Evolutionary conservation across 2,113 vertebrate species (phyloP).

Genomic region (Chrysemys picta): DNA sequence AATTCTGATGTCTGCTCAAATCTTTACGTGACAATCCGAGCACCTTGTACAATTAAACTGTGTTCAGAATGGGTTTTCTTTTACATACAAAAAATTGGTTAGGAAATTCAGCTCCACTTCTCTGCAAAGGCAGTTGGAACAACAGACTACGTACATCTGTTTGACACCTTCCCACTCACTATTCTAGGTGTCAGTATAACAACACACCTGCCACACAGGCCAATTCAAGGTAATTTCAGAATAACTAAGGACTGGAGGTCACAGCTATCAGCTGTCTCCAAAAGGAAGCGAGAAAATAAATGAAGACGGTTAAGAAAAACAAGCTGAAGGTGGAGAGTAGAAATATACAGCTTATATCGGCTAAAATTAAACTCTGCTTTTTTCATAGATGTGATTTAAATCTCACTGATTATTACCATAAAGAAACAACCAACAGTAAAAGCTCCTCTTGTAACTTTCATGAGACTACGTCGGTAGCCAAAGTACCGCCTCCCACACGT

Average conservation of each 20-base stretch:
- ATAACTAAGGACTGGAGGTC: not conserved
- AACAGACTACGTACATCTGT: not conserved
- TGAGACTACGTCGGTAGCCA: not conserved
- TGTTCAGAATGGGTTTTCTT: not conserved
- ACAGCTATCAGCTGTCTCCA: not conserved
- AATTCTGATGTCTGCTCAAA: not conserved
- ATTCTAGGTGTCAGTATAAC: not conserved
- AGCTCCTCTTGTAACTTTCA: not conserved
- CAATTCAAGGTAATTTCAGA: not conserved
- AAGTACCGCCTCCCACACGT: not conserved
- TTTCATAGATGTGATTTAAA: conserved; percentile 24
- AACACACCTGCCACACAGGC: not conserved
- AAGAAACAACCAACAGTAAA: conserved; percentile 23
- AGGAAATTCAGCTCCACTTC: conserved; percentile 22
- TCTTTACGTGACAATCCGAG: not conserved
- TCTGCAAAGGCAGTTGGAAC: conserved; percentile 13
- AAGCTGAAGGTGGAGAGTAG: not conserved
- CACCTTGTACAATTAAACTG: not conserved
- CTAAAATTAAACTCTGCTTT: conserved; percentile 25
- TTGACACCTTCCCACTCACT: not conserved
- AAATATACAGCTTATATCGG: not conserved
- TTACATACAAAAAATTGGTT: not conserved
- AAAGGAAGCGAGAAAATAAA: not conserved
- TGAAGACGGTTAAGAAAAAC: not conserved
- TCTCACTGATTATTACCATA: conserved; percentile 37